Evolutionary conservation across 1,140 invertebrate genomes (phyloP).

Genomic region (Lanistes nyassanus): DNA sequence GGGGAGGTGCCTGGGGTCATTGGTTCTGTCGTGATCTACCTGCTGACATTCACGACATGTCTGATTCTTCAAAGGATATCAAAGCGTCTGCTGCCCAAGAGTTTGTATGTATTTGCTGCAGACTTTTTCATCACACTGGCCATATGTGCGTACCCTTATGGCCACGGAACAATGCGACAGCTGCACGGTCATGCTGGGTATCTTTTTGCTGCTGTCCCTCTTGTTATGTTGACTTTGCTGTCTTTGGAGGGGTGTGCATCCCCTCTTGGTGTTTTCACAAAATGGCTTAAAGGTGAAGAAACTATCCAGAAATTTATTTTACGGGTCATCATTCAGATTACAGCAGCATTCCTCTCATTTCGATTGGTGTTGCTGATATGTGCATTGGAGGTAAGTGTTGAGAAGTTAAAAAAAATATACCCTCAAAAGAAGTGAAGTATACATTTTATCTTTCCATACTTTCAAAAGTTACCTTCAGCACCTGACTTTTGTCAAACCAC

Average conservation of each 20-base stretch:
- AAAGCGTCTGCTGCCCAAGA: constrained; percentile 17
- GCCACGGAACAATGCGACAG: constrained; percentile 30
- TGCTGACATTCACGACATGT: constrained; percentile 29
- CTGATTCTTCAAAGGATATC: constrained; percentile 27
- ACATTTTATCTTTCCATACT: no score
- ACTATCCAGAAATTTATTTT: constrained; percentile 20
- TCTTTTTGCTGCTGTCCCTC: constrained; percentile 31
- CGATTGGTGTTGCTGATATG: constrained; percentile 33
- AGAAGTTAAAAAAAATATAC: no score
- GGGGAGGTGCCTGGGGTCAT: constrained; percentile 12
- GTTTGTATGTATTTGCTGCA: constrained; percentile 27
- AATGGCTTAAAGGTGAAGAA: constrained; percentile 25
- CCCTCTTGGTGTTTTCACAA: constrained; percentile 31
- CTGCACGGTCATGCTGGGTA: constrained; percentile 33
- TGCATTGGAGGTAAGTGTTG: constrained; percentile 27
- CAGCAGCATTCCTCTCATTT: constrained; percentile 33
- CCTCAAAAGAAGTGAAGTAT: no score
- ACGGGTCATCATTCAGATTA: constrained; percentile 30
- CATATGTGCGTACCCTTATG: constrained; percentile 37
- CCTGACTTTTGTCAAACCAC: no score
- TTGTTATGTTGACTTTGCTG: constrained; percentile 26
- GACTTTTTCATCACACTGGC: constrained; percentile 37
- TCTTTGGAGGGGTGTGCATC: constrained; percentile 28
- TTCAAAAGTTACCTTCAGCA: no score
- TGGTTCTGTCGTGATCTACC: constrained; percentile 26